A percentile compares a stretch with the other conserved stretches of the same genome.
phyloP scores from a whole-genome alignment of 1,140 invertebrate species.

The Pseudoatta argentina region DNA sequence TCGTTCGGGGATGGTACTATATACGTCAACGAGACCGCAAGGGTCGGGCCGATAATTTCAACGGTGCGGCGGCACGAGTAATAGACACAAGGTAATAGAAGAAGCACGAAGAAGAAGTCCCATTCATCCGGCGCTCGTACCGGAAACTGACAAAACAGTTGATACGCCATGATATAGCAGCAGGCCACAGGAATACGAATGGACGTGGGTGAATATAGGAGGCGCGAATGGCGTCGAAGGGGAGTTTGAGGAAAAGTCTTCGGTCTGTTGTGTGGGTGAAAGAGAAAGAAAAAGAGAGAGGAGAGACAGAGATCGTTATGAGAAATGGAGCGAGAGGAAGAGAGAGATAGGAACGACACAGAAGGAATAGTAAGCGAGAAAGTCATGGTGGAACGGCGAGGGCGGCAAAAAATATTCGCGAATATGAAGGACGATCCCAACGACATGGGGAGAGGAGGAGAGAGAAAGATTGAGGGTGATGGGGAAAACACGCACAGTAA shows the following conservation, averaged over 20 bases:
- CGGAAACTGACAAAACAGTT: conserved; percentile 86
- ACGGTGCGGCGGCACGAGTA: conserved; percentile 76
- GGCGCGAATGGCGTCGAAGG: conserved; percentile 65
- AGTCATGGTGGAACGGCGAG: neutral
- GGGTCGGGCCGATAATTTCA: conserved; percentile 79
- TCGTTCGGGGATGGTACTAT: neutral
- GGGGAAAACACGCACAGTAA: conserved; percentile 75
- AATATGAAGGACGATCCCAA: conserved; percentile 11
- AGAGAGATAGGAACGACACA: conserved; percentile 39
- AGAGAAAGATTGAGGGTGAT: conserved; percentile 19
- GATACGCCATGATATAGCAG: conserved; percentile 84
- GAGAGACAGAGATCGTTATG: conserved; percentile 25
- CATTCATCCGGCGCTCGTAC: conserved; percentile 80
- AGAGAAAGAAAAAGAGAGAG: conserved; percentile 50
- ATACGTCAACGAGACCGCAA: neutral
- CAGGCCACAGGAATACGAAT: conserved; percentile 80
- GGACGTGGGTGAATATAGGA: conserved; percentile 76
- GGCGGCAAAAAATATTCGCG: conserved; percentile 50
- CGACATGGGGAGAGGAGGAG: neutral
- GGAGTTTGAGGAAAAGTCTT: conserved; percentile 70
- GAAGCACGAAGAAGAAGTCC: conserved; percentile 81
- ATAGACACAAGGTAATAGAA: conserved; percentile 74
- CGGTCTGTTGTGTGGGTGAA: conserved; percentile 40
- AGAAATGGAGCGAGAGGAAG: conserved; percentile 21
- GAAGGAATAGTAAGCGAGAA: conserved; percentile 1